phyloP scores from a whole-genome alignment of 2,113 vertebrate genomes.

The Geococcyx californianus region DNA sequence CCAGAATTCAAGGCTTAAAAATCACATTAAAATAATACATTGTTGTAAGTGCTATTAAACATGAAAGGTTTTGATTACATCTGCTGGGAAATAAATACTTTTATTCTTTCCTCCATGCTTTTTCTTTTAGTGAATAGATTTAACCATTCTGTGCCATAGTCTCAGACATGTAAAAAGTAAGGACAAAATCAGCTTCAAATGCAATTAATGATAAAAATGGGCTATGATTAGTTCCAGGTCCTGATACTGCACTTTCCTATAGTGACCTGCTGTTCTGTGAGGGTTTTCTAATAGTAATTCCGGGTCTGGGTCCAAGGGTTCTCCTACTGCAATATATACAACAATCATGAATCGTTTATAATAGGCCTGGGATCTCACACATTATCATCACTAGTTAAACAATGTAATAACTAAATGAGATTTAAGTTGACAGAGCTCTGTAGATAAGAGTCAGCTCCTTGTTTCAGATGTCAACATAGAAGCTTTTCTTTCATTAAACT shows the following conservation, averaged over 20 bases:
- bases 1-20: not conserved
- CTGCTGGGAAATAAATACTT: not conserved
- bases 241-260: not conserved
- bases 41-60: not conserved
- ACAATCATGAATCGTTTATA: not conserved
- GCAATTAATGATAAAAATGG: not conserved
- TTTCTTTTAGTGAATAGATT: not conserved
- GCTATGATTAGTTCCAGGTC: not conserved
- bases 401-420: not conserved
- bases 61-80: not conserved
- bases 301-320: not conserved
- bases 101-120: not conserved
- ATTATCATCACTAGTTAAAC: slow-evolving; percentile 5
- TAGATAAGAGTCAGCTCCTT: not conserved
- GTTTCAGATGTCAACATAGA: not conserved
- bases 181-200: not conserved
- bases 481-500: not conserved
- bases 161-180: not conserved
- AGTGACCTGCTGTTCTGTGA: not conserved
- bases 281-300: not conserved
- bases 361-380: not conserved
- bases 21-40: not conserved
- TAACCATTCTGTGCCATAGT: not conserved
- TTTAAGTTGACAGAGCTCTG: not conserved
- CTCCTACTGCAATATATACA: not conserved